Base-by-base conservation (phyloP, 2,888 invertebrate species). In the Erannis defoliaria region DNA sequence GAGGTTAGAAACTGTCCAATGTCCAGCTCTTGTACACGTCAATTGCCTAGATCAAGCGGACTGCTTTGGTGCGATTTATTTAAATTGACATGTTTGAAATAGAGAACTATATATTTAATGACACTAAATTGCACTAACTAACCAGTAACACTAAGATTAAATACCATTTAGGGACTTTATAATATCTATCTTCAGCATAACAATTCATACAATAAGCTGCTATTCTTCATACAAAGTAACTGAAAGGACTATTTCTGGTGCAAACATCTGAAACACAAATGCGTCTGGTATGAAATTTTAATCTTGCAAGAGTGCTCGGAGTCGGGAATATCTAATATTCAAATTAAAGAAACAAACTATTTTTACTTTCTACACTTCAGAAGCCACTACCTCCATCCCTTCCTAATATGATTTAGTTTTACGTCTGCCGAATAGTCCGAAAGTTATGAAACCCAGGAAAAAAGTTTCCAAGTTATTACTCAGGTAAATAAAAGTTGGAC, bases 11-110 rank as follows among this genome's bases (percentile, higher is more conserved):
- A 71, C 66, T 69, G 71, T 74, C 75, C 68, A 68, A 64, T 68
- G 71, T 74, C 75, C 69, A 68, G 64, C 70, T 74, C 78, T 81
- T 81, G 77, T 82, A 81, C 78, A 81, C 77, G 89, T 88, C 88
- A 75, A 87, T 89, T 86, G 86, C 86, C 86, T n/a, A n/a, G n/a
- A n/a, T n/a, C n/a, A n/a, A 87, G 88, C 88, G 85, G 80, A 79
- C 81, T 19, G 42, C 14, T 37, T n/a, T n/a, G n/a, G n/a, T n/a
- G n/a, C 21, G 26, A 37, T 49, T 10, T 83, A 82, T 81, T 66
- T 63, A 74, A 66, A 72, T 70, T 67, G 82, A 61, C 48, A 37
- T 62, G 42, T 55, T 49, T 50, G n/a, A n/a, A 42, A 42, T 21
- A 10, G 21, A 42, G 5, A 6, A 37, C 21, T 5, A 38, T 18